A percentile compares a stretch with the other conserved stretches of the same genome.
These are phyloP conservation scores for Macaria liturata DNA, from an alignment of 2,888 invertebrate genomes.

Conservation along the genomic window DNA sequence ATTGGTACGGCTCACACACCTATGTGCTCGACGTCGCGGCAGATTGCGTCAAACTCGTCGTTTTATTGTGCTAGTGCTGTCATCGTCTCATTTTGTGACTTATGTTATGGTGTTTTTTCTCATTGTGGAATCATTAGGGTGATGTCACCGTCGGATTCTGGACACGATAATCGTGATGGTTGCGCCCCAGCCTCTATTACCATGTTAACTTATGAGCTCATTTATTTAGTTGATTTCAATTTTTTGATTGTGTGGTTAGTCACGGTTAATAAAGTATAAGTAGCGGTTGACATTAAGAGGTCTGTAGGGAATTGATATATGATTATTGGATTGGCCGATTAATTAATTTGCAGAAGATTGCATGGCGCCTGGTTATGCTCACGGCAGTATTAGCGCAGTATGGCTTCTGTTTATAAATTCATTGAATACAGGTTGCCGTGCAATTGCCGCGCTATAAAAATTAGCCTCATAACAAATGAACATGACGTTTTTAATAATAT, in stretches of 20 bases:
- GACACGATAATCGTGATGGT: constrained; percentile 71
- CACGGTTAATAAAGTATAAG: constrained; percentile 46
- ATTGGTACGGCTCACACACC: constrained; percentile 53
- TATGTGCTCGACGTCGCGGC: constrained; percentile 47
- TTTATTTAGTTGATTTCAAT: constrained; percentile 58
- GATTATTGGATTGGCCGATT: constrained; percentile 65
- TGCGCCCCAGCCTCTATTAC: constrained; percentile 65
- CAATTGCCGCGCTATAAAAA: not conserved
- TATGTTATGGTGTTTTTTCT: constrained; percentile 63
- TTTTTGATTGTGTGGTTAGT: constrained; percentile 62
- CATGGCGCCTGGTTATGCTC: constrained; percentile 45
- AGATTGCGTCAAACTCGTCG: constrained; percentile 65
- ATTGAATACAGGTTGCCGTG: constrained; percentile 12
- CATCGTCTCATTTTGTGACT: constrained; percentile 64
- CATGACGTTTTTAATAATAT: too few relatives aligned
- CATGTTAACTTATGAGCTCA: constrained; percentile 69
- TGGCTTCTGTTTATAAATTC: constrained; percentile 11
- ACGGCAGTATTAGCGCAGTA: constrained; percentile 9
- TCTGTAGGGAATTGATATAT: constrained; percentile 69
- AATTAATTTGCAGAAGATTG: constrained; percentile 52
- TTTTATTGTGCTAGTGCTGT: constrained; percentile 63
- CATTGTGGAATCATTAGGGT: constrained; percentile 60
- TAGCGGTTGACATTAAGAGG: constrained; percentile 60
- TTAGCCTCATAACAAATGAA: too few relatives aligned
- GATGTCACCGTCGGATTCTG: constrained; percentile 72